Evolutionary conservation across 2,113 vertebrate species (phyloP), one percentile per base, ranked within the genome.

Genomic region (Panthera uncia): DNA sequence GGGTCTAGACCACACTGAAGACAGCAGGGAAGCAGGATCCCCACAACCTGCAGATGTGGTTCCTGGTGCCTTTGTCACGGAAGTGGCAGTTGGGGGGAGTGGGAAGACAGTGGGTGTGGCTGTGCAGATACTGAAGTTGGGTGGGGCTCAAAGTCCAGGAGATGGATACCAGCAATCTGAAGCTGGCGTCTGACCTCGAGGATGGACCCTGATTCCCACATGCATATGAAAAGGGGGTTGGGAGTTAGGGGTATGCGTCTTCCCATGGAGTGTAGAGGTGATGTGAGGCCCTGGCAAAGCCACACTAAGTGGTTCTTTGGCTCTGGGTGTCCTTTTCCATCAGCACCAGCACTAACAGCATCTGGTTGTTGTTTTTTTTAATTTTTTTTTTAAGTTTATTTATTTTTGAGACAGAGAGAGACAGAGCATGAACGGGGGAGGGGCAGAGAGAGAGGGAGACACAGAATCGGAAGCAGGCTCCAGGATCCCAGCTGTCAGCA

Each of bases 201-300:
- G 27, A 21, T 4, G 7, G 21, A 25, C 33, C 63, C 88, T 3
- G 14, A 38, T 27, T 27, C 23, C 12, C 38, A 23, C 0, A 0
- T 2, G 14, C 10, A 31, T 45, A 5, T 3, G 5, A 73, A 1
- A 1, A 16, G 16, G 5, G 36, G 21, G 18, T 1, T 0, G 33
- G 15, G 6, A 3, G 1, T 12, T 61, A 61, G 7, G 7, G 4
- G 8, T 4, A 13, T 1, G 25, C 52, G 18, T 33, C n/a, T 5
- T 84, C 66, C 73, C 68, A 9, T 48, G 38, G 13, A 83, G 19
- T 15, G 27, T 2, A 9, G 48, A 38, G 25, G 11, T 69, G 19
- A 10, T 50, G 65, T 3, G 16, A 38, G 48, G 15, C 13, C 0
- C 12, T 4, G 7, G 45, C 50, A 92, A 85, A 23, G 41, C 21